Evolutionary conservation across 2,888 invertebrate genomes (phyloP), one percentile per base, ranked within the genome.

Genomic region (Marronus borbonicus): DNA sequence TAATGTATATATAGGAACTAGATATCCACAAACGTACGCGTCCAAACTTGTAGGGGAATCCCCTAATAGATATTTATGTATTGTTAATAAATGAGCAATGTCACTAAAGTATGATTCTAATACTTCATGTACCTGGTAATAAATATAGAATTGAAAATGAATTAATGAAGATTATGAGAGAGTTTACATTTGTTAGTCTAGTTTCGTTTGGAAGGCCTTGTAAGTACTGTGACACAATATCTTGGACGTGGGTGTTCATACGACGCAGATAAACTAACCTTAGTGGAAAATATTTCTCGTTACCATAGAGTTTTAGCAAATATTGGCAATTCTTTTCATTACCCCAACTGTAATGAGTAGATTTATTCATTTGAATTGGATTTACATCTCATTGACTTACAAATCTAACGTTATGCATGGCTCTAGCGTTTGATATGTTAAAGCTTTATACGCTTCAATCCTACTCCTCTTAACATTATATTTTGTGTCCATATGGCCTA

Each of bases 11-110:
- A 79, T 44, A 14, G 79, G 79, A 24, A 66, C 76, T 64, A 79
- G 65, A 58, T 76, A 79, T 49, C 79, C 79, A 39, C 79, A 79
- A 65, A 79, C 76, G 50, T 72, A 72, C 2, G 79, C 79, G 49
- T 79, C 79, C 24, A 79, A 72, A 20, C 64, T 64, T 24, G 55
- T 55, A 14, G 79, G 79, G 62, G 60, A 65, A 44, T 76, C 65
- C 17, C 79, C 65, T 17, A 76, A n/a, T 17, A 79, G 28, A 55
- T 65, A 79, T 65, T 74, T 76, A 4, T 72, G 70, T 10, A 55
- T 55, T 8, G 49, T 66, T 58, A 79, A 65, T 44, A 76, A 52
- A 64, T 31, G 64, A 0, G 79, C 50, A 5, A 79, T 49, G 50
- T 76, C 74, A 24, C 36, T 39, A 28, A 79, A 39, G 24, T 70